Conservation (phyloP, 2,888 invertebrate genomes). For the Chloroclysta siterata region DNA sequence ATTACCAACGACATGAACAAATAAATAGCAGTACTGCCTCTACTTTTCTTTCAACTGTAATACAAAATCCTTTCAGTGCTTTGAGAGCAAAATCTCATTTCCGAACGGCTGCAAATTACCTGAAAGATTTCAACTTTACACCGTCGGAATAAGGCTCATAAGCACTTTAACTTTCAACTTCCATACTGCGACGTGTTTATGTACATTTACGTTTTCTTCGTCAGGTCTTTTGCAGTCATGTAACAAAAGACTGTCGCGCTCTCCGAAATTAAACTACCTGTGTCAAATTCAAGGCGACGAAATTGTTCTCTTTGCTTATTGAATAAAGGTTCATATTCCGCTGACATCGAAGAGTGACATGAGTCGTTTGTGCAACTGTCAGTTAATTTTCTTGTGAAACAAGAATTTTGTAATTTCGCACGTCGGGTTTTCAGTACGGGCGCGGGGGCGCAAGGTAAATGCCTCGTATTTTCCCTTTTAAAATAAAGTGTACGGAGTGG, state of each 20-base stretch:
- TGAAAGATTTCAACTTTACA: conserved; percentile 7
- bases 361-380: conserved; percentile 38
- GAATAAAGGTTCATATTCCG: conserved; percentile 44
- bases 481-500: conserved; percentile 8
- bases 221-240: conserved; percentile 56
- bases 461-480: conserved; percentile 39
- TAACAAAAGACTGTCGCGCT: conserved; percentile 48
- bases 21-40: background rate
- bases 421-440: conserved; percentile 31
- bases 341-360: conserved; percentile 30
- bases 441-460: conserved; percentile 36
- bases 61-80: background rate
- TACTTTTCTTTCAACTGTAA: background rate
- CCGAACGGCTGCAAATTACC: background rate
- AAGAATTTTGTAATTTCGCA: conserved; percentile 55
- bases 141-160: conserved; percentile 13
- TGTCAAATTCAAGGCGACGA: conserved; percentile 16
- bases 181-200: conserved; percentile 2
- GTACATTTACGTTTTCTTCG: conserved; percentile 49
- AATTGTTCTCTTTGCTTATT: conserved; percentile 28
- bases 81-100: conserved; percentile 4
- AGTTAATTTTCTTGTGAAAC: conserved; percentile 53
- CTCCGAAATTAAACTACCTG: conserved; percentile 43
- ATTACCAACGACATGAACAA: too few relatives aligned
- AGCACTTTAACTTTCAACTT: conserved; percentile 3